Evolutionary conservation across 2,113 vertebrate genomes (phyloP).

Genomic region (Promerops cafer): DNA sequence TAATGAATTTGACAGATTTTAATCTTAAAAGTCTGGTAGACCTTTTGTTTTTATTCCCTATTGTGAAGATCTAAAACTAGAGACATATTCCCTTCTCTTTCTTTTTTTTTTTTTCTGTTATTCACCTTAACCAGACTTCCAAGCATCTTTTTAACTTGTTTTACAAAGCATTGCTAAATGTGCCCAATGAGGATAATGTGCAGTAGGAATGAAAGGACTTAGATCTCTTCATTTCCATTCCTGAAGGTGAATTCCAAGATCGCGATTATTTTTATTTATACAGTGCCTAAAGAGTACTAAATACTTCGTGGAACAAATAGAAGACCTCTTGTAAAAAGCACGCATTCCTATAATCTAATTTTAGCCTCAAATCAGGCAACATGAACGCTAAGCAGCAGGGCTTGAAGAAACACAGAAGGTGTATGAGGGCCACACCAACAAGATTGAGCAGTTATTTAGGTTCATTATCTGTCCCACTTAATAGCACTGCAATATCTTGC

Average conservation of each 20-base stretch:
- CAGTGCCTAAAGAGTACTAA: constrained; percentile 49
- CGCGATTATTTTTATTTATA: constrained; percentile 57
- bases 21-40: neutral
- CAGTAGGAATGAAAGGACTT: constrained; percentile 13
- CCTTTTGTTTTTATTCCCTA: constrained; percentile 29
- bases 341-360: constrained; percentile 51
- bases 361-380: constrained; percentile 28
- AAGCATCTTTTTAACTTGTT: constrained; percentile 17
- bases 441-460: constrained; percentile 38
- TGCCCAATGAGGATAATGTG: constrained; percentile 9
- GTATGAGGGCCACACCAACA: neutral
- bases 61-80: neutral
- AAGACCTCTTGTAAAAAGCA: constrained; percentile 58
- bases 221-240: constrained; percentile 20
- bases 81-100: neutral
- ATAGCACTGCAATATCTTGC: neutral
- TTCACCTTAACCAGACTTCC: constrained; percentile 26
- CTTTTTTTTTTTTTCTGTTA: neutral
- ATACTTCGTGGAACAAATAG: constrained; percentile 59
- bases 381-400: constrained; percentile 42
- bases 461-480: constrained; percentile 46
- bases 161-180: constrained; percentile 4
- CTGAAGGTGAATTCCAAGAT: constrained; percentile 60
- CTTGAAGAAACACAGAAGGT: neutral
- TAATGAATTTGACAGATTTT: constrained; percentile 47